phyloP scores from a whole-genome alignment of 1,140 invertebrate genomes.

The Eulimnadia texana region DNA sequence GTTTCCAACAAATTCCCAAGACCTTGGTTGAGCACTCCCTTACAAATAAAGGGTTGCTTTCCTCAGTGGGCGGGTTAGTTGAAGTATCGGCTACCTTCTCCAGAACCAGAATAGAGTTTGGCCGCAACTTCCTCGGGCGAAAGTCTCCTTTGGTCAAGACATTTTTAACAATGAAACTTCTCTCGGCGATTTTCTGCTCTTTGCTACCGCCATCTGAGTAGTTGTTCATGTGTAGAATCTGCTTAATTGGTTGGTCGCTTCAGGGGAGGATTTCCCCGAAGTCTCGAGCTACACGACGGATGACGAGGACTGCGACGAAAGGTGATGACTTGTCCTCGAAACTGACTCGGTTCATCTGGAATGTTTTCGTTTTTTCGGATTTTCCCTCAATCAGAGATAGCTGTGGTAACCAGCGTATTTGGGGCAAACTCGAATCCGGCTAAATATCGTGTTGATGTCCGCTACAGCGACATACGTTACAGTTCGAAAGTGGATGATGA shows the following conservation, averaged over 20 bases:
- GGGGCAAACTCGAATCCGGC: conserved; percentile 2
- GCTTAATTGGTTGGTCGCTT: conserved; percentile 5
- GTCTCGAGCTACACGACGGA: background rate
- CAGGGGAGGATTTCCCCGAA: background rate
- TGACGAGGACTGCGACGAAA: background rate
- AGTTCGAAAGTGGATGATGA: conserved; percentile 16
- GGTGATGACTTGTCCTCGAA: conserved; percentile 1
- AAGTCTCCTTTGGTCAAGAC: conserved; percentile 1
- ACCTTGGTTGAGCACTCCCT: background rate
- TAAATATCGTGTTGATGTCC: conserved; percentile 14
- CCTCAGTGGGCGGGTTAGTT: background rate
- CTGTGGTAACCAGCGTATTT: background rate
- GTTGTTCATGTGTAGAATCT: conserved; percentile 6
- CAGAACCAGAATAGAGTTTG: background rate
- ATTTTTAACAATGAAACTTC: background rate
- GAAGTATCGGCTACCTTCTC: background rate
- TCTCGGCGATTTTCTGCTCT: background rate
- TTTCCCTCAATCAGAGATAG: background rate
- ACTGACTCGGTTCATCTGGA: conserved; percentile 1
- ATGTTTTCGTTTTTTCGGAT: background rate
- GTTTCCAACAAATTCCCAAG: background rate
- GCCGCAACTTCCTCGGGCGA: background rate
- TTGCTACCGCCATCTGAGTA: conserved; percentile 11
- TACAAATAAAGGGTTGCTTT: background rate
- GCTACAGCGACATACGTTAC: conserved; percentile 8